These are phyloP conservation scores for Limenitis camilla DNA, from an alignment of 2,888 invertebrate genomes.

Conservation along the genomic window DNA sequence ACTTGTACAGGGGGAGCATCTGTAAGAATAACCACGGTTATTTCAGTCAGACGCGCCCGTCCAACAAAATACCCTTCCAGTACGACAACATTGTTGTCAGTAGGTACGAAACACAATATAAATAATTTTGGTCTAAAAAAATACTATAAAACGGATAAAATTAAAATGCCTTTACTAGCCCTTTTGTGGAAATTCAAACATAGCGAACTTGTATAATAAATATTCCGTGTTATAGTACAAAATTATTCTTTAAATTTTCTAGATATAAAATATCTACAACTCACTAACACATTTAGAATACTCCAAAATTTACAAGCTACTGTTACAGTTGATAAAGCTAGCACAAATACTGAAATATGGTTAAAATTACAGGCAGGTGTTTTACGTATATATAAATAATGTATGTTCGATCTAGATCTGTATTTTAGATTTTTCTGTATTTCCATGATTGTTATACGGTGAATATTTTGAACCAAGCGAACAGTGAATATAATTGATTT, in stretches of 20 bases:
- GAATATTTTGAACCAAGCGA: too few species aligned
- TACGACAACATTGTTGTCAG: constrained; percentile 49
- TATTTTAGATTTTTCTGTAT: constrained; percentile 5
- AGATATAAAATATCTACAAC: too few species aligned
- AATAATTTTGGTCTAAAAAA: constrained; percentile 7
- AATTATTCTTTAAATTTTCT: too few species aligned
- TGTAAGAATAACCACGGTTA: constrained; percentile 46
- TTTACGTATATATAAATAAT: constrained; percentile 6
- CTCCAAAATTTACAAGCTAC: too few species aligned
- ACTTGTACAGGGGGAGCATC: constrained; percentile 32
- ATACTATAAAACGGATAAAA: constrained; percentile 18
- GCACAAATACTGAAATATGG: background rate
- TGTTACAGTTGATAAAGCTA: background rate
- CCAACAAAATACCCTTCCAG: constrained; percentile 51
- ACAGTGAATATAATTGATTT: background rate
- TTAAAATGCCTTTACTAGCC: constrained; percentile 4
- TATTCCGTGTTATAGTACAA: too few species aligned
- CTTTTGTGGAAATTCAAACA: too few species aligned
- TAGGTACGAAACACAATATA: constrained; percentile 4
- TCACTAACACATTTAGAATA: too few species aligned
- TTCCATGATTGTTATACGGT: background rate
- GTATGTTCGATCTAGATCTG: constrained; percentile 3
- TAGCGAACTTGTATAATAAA: too few species aligned
- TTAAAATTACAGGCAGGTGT: background rate
- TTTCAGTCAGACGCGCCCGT: constrained; percentile 54